A percentile compares a stretch with the other conserved stretches of the same genome.
phyloP scores from a whole-genome alignment of 1,140 invertebrate genomes.

The Mesaphorura yosii region DNA sequence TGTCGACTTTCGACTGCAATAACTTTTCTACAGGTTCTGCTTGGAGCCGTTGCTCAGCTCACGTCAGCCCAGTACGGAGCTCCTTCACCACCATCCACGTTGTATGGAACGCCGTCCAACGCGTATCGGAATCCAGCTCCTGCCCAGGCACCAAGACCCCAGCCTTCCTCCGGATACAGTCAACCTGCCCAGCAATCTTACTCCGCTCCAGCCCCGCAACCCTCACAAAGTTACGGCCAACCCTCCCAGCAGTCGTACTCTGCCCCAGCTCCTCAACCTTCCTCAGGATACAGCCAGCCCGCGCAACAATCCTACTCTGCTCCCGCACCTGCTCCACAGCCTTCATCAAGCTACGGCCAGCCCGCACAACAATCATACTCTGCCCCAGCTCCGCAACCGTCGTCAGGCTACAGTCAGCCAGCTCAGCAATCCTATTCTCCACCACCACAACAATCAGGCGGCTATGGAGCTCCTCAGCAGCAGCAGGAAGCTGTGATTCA shows the following conservation, averaged over 20 bases:
- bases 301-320: slow-evolving; percentile 30
- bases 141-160: no score
- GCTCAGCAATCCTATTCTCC: neutral
- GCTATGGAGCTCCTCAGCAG: slow-evolving; percentile 28
- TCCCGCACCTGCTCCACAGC: slow-evolving; percentile 34
- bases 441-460: slow-evolving; percentile 34
- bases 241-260: slow-evolving; percentile 1
- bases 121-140: no score
- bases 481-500: slow-evolving; percentile 53
- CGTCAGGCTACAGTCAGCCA: neutral
- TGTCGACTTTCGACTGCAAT: neutral
- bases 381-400: neutral
- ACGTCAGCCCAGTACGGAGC: slow-evolving; percentile 11
- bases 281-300: neutral
- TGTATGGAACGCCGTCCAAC: slow-evolving; percentile 1
- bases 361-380: slow-evolving; percentile 30
- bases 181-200: neutral
- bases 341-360: slow-evolving; percentile 32
- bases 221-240: slow-evolving; percentile 5
- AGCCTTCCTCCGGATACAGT: neutral
- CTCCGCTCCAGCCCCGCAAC: slow-evolving; percentile 20
- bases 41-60: slow-evolving; percentile 15
- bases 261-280: slow-evolving; percentile 6
- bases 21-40: neutral
- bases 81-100: neutral